Evolutionary conservation across 2,888 invertebrate species (phyloP).

Genomic region (Caenorhabditis angaria): DNA sequence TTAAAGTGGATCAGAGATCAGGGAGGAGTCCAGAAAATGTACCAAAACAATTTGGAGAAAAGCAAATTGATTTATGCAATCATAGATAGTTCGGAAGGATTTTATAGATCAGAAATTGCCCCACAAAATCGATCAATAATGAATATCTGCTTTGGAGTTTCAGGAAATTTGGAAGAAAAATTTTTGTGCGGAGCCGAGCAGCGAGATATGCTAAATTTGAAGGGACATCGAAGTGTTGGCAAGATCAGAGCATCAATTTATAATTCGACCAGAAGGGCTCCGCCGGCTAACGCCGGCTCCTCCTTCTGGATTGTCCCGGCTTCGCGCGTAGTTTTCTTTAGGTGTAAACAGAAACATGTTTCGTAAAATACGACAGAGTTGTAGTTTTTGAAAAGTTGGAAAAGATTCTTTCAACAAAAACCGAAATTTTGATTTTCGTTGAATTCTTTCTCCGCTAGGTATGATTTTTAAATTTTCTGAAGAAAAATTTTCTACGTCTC

Average conservation of each 20-base stretch:
- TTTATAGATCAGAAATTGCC: conserved; percentile 77
- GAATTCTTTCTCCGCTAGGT: too few species aligned
- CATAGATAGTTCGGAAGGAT: conserved; percentile 85
- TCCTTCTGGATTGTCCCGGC: too few species aligned
- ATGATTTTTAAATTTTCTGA: too few species aligned
- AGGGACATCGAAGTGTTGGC: conserved; percentile 94
- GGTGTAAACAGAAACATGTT: too few species aligned
- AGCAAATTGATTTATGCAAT: conserved; percentile 83
- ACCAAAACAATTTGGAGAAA: conserved; percentile 78
- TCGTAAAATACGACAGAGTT: too few species aligned
- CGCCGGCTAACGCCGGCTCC: too few species aligned
- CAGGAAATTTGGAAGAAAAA: conserved; percentile 80
- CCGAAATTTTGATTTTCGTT: too few species aligned
- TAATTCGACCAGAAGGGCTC: too few species aligned
- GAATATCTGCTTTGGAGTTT: conserved; percentile 59
- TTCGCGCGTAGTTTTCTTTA: too few species aligned
- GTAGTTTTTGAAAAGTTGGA: too few species aligned
- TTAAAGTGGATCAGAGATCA: conserved; percentile 86
- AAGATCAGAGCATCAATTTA: conserved; percentile 94
- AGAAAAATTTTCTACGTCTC: too few species aligned
- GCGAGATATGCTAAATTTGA: conserved; percentile 74
- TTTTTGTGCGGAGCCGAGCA: conserved; percentile 86
- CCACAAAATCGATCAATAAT: conserved; percentile 54
- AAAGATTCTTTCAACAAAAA: too few species aligned
- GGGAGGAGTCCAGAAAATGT: conserved; percentile 87